These are phyloP conservation scores for Portunus trituberculatus DNA, from an alignment of 1,140 invertebrate genomes.

Conservation along the genomic window DNA sequence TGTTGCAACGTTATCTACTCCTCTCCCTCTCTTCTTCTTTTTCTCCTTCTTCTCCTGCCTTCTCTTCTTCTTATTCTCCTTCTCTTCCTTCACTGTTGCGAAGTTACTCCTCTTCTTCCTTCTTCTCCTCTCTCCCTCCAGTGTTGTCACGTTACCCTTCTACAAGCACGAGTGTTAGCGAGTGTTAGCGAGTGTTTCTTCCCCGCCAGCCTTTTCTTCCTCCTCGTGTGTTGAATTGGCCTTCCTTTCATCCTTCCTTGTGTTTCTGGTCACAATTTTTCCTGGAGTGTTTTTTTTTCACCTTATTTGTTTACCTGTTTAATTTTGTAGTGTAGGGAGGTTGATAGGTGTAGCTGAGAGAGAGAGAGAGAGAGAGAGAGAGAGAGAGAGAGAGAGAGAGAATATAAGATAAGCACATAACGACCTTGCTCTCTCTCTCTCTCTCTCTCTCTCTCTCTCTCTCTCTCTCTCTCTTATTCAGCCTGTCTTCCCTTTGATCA, in stretches of 20 bases:
- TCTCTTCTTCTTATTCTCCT: background rate
- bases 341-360: no score
- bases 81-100: background rate
- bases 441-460: slow-evolving; percentile 20
- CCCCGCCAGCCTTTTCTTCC: background rate
- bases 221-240: background rate
- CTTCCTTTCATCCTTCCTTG: background rate
- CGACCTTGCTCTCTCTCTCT: background rate
- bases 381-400: no score
- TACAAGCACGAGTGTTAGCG: background rate
- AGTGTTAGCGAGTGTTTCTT: background rate
- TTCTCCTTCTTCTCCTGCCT: background rate
- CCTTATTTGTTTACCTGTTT: no score
- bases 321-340: no score
- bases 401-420: no score
- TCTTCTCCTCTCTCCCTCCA: background rate
- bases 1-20: background rate
- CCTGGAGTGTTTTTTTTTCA: background rate
- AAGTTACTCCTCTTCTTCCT: background rate
- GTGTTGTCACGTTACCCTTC: background rate
- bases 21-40: background rate
- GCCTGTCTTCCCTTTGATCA: background rate
- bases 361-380: no score
- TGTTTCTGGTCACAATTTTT: background rate
- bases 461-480: background rate